phyloP scores from a whole-genome alignment of 2,888 invertebrate genomes.

The Lypha dubia region DNA sequence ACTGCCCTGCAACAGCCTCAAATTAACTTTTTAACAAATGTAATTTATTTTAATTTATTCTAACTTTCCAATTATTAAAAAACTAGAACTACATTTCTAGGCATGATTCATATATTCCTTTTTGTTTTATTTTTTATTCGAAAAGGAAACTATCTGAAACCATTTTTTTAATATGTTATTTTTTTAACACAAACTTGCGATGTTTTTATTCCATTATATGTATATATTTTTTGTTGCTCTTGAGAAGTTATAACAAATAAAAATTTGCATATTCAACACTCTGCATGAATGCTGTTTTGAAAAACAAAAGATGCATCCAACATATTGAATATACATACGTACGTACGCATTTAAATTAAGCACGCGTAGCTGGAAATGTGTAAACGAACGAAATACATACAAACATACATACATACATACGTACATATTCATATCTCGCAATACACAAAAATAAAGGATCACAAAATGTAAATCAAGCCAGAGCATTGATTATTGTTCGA shows the following conservation, averaged over 20 bases:
- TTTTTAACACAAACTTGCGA: slow-evolving; percentile 50
- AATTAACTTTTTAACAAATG: neutral
- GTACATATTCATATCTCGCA: slow-evolving; percentile 3
- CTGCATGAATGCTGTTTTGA: slow-evolving; percentile 35
- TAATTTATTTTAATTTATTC: neutral
- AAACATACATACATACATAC: too few relatives aligned
- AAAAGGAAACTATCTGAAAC: slow-evolving; percentile 22
- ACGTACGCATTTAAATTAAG: slow-evolving; percentile 66
- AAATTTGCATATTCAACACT: slow-evolving; percentile 67
- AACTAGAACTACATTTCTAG: slow-evolving; percentile 3
- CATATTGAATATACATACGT: slow-evolving; percentile 29
- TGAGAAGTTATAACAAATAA: slow-evolving; percentile 38
- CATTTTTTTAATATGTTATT: slow-evolving; percentile 54
- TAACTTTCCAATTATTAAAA: neutral
- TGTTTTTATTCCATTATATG: slow-evolving; percentile 30
- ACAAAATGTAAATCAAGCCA: slow-evolving; percentile 58
- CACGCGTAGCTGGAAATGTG: slow-evolving; percentile 55
- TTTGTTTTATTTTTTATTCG: neutral
- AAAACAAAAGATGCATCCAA: slow-evolving; percentile 34
- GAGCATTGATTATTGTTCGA: slow-evolving; percentile 62
- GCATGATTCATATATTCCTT: slow-evolving; percentile 32
- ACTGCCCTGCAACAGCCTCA: too few relatives aligned
- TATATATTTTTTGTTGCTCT: slow-evolving; percentile 14
- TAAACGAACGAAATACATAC: slow-evolving; percentile 10
- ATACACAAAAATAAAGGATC: slow-evolving; percentile 46